These are phyloP conservation scores for Danio choprae DNA, from an alignment of 2,797 vertebrate species.

Conservation along the genomic window DNA sequence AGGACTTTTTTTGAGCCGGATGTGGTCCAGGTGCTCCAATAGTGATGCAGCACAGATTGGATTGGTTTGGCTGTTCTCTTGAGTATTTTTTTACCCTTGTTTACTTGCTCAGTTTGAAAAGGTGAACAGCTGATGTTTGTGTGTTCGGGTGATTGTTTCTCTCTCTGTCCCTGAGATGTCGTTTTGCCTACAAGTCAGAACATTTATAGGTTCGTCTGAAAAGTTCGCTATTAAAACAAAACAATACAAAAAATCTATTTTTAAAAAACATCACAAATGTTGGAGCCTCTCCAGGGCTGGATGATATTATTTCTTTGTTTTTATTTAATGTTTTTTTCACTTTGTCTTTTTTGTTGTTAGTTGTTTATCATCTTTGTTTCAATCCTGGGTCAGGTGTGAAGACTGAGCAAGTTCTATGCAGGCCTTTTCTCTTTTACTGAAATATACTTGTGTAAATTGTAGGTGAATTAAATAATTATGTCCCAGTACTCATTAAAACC, in stretches of 20 bases:
- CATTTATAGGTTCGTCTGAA: too few relatives aligned
- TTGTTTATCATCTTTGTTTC: not conserved
- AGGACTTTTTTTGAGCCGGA: slow-evolving; percentile 7
- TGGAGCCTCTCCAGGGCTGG: not conserved
- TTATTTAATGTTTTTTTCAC: not conserved
- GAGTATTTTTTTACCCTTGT: slow-evolving; percentile 37
- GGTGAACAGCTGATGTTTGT: slow-evolving; percentile 43
- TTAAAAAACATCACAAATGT: not conserved
- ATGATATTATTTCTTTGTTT: not conserved
- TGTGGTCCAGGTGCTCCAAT: slow-evolving; percentile 32
- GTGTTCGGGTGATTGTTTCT: slow-evolving; percentile 27
- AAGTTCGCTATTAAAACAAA: not conserved
- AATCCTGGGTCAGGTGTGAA: slow-evolving; percentile 15
- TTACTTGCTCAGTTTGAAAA: slow-evolving; percentile 50
- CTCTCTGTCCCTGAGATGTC: slow-evolving; percentile 8
- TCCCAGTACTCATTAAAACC: slow-evolving; percentile 1
- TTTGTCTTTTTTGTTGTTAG: not conserved
- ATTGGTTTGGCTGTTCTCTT: slow-evolving; percentile 22
- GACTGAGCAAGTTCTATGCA: slow-evolving; percentile 21
- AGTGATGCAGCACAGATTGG: slow-evolving; percentile 53
- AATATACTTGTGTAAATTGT: slow-evolving; percentile 32
- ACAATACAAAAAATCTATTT: not conserved
- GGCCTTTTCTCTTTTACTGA: slow-evolving; percentile 24
- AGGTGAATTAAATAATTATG: slow-evolving; percentile 4
- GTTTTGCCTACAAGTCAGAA: slow-evolving; percentile 6